phyloP scores from a whole-genome alignment of 2,797 vertebrate genomes.

The Semaprochilodus insignis region DNA sequence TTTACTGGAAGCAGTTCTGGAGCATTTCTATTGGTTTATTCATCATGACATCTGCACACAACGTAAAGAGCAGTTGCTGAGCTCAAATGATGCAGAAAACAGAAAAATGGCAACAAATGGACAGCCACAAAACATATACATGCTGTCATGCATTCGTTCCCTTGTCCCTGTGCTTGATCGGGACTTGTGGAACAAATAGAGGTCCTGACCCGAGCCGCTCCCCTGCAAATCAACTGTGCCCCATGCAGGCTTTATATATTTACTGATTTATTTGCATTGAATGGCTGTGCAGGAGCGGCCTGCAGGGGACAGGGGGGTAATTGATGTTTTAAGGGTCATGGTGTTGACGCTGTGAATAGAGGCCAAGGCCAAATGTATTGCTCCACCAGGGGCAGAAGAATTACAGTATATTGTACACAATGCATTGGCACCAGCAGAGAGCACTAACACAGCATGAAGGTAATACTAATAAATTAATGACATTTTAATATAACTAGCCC shows the following conservation, averaged over 20 bases:
- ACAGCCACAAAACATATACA: too few relatives aligned
- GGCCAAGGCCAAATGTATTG: constrained; percentile 50
- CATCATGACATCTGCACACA: too few relatives aligned
- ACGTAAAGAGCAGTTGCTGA: too few relatives aligned
- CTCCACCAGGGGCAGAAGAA: constrained; percentile 15
- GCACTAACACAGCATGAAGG: not conserved
- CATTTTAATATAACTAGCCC: constrained; percentile 19
- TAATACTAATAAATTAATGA: constrained; percentile 15
- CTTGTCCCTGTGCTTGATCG: not conserved
- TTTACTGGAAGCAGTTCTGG: too few relatives aligned
- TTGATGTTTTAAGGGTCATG: constrained; percentile 18
- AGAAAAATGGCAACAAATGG: not conserved
- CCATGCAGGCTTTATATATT: not conserved
- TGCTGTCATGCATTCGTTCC: not conserved
- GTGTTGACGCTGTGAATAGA: constrained; percentile 17
- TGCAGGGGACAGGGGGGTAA: constrained; percentile 20
- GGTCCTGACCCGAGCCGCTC: constrained; percentile 22
- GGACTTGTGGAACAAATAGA: constrained; percentile 33
- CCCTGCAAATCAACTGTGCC: constrained; percentile 39
- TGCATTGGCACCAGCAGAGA: not conserved
- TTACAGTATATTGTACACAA: not conserved
- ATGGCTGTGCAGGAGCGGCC: constrained; percentile 16
- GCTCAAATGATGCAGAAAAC: not conserved
- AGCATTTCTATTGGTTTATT: too few relatives aligned
- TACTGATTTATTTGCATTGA: constrained; percentile 41